phyloP scores from a whole-genome alignment of 1,140 invertebrate genomes.

The Drosophila sucinea region DNA sequence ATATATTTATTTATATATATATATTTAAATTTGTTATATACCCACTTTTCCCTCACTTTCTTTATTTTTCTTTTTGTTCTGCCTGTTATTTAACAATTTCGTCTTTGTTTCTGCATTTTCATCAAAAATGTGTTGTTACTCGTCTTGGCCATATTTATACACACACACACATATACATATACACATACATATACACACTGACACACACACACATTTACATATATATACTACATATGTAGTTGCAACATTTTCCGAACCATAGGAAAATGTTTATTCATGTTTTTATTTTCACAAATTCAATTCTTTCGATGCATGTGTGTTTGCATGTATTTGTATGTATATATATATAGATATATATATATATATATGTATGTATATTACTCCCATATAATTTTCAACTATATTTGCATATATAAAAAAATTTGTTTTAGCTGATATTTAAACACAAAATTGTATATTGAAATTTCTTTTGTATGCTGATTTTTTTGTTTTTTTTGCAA shows the following conservation, averaged over 20 bases:
- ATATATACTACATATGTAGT: neutral
- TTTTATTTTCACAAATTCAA: constrained; percentile 36
- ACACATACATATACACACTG: neutral
- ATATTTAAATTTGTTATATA: constrained; percentile 73
- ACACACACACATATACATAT: constrained; percentile 26
- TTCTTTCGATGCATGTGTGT: constrained; percentile 34
- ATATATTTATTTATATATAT: neutral
- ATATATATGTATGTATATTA: neutral
- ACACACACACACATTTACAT: neutral
- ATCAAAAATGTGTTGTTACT: neutral
- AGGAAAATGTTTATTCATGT: neutral
- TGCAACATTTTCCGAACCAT: constrained; percentile 1
- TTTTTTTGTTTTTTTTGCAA: constrained; percentile 30
- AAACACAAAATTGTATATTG: constrained; percentile 35
- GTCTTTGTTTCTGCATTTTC: constrained; percentile 18
- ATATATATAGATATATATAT: constrained; percentile 24
- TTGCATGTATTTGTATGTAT: constrained; percentile 35
- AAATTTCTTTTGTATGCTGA: constrained; percentile 3
- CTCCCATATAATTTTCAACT: constrained; percentile 35
- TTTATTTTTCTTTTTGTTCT: constrained; percentile 11
- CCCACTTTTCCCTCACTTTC: constrained; percentile 28
- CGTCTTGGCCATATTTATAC: neutral
- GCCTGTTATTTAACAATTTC: neutral
- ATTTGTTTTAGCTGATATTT: neutral
- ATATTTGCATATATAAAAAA: constrained; percentile 47